Percentiles rank a stretch among this genome's conserved stretches.
Evolutionary conservation across 2,113 vertebrate genomes (phyloP).

Genomic region (Trematocara variabile): DNA sequence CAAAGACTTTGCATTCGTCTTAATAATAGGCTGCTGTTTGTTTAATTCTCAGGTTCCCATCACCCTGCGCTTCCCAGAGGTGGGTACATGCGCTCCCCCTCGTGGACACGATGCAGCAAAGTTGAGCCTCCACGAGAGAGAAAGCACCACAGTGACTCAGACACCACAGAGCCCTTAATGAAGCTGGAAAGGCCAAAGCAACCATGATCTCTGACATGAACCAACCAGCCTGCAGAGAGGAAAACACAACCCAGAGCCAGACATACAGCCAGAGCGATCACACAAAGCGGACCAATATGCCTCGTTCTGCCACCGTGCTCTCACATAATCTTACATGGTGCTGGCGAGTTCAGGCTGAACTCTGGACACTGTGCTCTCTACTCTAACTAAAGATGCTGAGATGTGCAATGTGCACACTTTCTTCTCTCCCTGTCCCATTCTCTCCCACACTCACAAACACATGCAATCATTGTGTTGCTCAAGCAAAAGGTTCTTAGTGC

Average conservation of each 20-base stretch:
- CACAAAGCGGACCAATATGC: conserved; percentile 20
- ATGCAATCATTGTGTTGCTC: conserved; percentile 23
- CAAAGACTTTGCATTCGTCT: background rate
- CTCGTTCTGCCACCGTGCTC: conserved; percentile 27
- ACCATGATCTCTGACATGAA: conserved; percentile 48
- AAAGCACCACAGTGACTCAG: conserved; percentile 84
- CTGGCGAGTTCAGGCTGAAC: conserved; percentile 44
- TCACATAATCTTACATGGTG: conserved; percentile 42
- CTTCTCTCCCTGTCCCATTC: background rate
- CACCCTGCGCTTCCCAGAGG: conserved; percentile 72
- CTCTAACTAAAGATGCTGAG: conserved; percentile 24
- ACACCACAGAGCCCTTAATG: conserved; percentile 81
- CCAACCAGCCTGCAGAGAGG: background rate
- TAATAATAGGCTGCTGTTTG: background rate
- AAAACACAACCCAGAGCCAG: conserved; percentile 12
- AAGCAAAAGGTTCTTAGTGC: conserved; percentile 8
- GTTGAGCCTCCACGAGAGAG: conserved; percentile 80
- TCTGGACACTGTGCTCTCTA: conserved; percentile 48
- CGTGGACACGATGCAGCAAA: conserved; percentile 85
- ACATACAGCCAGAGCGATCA: conserved; percentile 20
- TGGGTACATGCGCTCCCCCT: conserved; percentile 88
- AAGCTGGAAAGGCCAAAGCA: conserved; percentile 84
- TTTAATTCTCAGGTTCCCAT: conserved; percentile 76
- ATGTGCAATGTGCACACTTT: conserved; percentile 28
- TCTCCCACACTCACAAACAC: background rate